Evolutionary conservation across 2,797 vertebrate species (phyloP).

Genomic region (Phylloscopus collybita): DNA sequence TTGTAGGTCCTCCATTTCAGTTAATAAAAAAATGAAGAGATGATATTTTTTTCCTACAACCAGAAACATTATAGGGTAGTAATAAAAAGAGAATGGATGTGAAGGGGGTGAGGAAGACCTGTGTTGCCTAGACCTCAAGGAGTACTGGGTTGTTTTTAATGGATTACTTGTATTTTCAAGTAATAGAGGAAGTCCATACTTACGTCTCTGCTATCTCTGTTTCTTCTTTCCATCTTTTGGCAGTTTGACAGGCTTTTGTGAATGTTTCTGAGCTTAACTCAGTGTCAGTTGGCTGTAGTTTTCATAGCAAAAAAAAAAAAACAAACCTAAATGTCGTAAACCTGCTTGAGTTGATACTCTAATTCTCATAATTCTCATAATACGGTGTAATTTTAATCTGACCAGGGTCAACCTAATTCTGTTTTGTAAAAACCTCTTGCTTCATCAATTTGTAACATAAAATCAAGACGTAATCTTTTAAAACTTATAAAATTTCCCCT

Average conservation of each 20-base stretch:
- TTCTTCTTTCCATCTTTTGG: background rate
- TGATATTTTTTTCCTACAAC: background rate
- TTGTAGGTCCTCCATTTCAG: background rate
- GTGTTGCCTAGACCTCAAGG: background rate
- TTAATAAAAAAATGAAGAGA: background rate
- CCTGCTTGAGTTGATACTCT: background rate
- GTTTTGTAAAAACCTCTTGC: background rate
- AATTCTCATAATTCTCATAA: constrained; percentile 14
- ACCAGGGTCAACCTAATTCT: background rate
- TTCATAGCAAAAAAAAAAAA: background rate
- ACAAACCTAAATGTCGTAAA: background rate
- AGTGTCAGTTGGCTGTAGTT: background rate
- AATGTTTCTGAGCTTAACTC: background rate
- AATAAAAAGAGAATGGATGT: background rate
- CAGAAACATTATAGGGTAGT: background rate
- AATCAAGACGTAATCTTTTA: background rate
- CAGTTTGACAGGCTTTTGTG: background rate
- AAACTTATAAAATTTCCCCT: background rate
- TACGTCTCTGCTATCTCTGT: background rate
- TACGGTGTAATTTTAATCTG: background rate
- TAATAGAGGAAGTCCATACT: background rate
- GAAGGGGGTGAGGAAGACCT: background rate
- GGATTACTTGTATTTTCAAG: background rate
- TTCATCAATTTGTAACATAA: background rate
- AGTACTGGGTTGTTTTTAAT: background rate